These are phyloP conservation scores for Hydrolagus colliei DNA, from an alignment of 2,797 vertebrate genomes.

Conservation along the genomic window DNA sequence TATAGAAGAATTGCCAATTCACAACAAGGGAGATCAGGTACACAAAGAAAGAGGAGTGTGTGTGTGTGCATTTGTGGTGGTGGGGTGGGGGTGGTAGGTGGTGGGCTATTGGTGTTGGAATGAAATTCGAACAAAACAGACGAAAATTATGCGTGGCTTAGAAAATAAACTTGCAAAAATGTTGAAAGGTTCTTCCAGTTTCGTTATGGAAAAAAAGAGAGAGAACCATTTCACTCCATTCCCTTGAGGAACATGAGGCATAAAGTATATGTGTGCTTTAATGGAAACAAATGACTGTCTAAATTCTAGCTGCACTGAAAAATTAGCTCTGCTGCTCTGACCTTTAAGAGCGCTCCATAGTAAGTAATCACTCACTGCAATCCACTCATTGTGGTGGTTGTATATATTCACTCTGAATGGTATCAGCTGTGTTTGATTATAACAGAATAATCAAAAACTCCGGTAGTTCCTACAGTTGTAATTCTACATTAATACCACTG, in stretches of 20 bases:
- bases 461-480: background rate
- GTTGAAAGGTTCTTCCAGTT: slow-evolving; percentile 7
- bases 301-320: background rate
- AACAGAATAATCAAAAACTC: background rate
- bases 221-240: background rate
- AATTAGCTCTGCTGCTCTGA: slow-evolving; percentile 6
- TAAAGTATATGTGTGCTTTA: background rate
- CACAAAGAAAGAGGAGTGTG: too few relatives aligned
- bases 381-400: slow-evolving; percentile 9
- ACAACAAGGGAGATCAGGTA: too few relatives aligned
- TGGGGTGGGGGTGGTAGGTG: too few relatives aligned
- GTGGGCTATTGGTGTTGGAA: too few relatives aligned
- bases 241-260: background rate
- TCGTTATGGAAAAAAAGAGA: background rate
- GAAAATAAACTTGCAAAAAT: background rate
- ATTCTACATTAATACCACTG: slow-evolving; percentile 15
- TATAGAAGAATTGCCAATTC: too few relatives aligned
- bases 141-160: background rate
- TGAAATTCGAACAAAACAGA: background rate
- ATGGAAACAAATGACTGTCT: slow-evolving; percentile 16
- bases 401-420: background rate
- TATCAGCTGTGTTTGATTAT: slow-evolving; percentile 14
- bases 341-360: background rate
- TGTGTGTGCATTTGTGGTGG: too few relatives aligned
- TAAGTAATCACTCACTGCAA: slow-evolving; percentile 13